These are phyloP conservation scores for Aspiorhynchus laticeps DNA, from an alignment of 2,113 vertebrate genomes.

Conservation along the genomic window DNA sequence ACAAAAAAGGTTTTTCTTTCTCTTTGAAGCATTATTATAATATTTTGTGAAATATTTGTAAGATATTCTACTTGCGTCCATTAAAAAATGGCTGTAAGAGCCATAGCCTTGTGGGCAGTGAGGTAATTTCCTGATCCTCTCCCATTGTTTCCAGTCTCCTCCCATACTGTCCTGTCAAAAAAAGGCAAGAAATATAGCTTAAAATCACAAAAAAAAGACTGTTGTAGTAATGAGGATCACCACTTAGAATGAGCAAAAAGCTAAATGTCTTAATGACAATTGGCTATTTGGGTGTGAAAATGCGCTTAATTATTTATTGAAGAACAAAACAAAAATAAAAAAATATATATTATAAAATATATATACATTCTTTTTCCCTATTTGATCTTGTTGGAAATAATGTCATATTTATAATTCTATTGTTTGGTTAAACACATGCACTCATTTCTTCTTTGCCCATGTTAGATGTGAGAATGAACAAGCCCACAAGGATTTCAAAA, in stretches of 20 bases:
- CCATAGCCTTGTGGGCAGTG: neutral
- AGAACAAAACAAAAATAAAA: no score
- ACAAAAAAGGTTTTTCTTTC: neutral
- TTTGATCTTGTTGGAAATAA: neutral
- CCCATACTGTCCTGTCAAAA: neutral
- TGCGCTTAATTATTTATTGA: no score
- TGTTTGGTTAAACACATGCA: neutral
- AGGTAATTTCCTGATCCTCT: neutral
- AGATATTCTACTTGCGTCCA: neutral
- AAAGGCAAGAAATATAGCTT: neutral
- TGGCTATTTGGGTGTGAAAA: no score
- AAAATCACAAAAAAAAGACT: neutral
- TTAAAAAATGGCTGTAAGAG: neutral
- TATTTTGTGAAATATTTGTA: neutral
- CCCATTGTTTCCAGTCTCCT: neutral
- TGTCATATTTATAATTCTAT: neutral
- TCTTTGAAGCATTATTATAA: no score
- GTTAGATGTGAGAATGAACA: slow-evolving; percentile 83
- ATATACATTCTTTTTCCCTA: neutral
- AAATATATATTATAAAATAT: no score
- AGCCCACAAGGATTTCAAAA: slow-evolving; percentile 90
- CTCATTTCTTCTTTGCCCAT: neutral
- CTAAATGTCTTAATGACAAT: no score
- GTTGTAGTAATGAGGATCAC: no score
- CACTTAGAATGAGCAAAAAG: no score